These are phyloP conservation scores for Fratercula arctica DNA, from an alignment of 2,797 vertebrate species.

Conservation along the genomic window DNA sequence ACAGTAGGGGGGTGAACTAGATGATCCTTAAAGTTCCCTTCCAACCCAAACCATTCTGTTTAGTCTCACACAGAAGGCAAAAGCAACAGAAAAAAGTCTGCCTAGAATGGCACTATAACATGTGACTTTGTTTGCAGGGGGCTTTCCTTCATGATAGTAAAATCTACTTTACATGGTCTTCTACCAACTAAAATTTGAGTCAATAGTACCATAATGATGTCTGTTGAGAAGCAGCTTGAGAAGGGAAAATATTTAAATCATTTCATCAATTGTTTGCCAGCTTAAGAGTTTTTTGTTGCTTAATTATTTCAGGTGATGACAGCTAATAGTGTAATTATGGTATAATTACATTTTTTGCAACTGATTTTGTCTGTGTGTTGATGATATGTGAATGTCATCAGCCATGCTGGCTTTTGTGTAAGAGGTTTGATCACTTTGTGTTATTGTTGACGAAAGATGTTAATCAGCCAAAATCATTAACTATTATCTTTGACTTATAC, in stretches of 20 bases:
- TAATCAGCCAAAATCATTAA: background rate
- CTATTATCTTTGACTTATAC: background rate
- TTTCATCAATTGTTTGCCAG: background rate
- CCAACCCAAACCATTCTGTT: background rate
- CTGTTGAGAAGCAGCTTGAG: background rate
- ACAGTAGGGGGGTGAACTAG: background rate
- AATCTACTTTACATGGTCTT: background rate
- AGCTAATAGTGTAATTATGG: background rate
- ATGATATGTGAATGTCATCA: background rate
- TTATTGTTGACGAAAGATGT: background rate
- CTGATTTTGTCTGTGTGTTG: background rate
- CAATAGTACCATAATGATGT: background rate
- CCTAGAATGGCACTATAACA: background rate
- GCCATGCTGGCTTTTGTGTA: background rate
- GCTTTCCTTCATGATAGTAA: background rate
- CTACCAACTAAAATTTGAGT: background rate
- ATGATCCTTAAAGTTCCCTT: background rate
- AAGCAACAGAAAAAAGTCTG: background rate
- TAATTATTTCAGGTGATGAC: conserved; percentile 4
- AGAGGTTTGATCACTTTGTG: background rate
- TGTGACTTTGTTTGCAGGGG: background rate
- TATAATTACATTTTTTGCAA: background rate
- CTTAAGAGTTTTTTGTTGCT: background rate
- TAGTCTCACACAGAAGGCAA: background rate
- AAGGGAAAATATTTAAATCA: background rate